Base-by-base conservation (phyloP, 2,113 vertebrate species). In the Coturnix japonica region DNA sequence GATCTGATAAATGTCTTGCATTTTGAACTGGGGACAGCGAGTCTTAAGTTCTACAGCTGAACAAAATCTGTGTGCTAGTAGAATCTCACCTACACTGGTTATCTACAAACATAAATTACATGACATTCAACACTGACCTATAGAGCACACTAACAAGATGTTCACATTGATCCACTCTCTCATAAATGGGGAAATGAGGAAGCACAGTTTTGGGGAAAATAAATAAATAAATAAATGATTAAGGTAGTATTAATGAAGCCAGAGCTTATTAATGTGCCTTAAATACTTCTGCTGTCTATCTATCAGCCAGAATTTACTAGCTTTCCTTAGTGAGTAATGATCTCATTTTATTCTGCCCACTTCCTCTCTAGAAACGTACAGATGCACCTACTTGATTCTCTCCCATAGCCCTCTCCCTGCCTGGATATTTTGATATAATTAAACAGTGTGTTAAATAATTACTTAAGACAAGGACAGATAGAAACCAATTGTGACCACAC, bases 1-100 rank as follows among this genome's bases (percentile, higher is more conserved):
- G 21, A 51, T 18, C 19, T 21, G 30, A 9, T 13, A 74, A 74
- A 14, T 47, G 4, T 56, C 18, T 7, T 46, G 0, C 1, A 0
- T 54, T 14, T 25, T 26, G 13, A 31, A 7, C 25, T 67, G 30
- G 15, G 5, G 4, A 46, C 9, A 3, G 5, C 9, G 25, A n/a
- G 16, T 4, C 37, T 85, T 26, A 12, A 5, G 26, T 28, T 46
- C 16, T 65, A 3, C 15, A n/a, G 17, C 10, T 56, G 46, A 90
- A 60, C 9, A 59, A n/a, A 85, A 73, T 23, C 28, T 6, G 10
- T 44, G 1, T 10, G 60, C 49, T 53, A 35, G n/a, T 65, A 64
- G 12, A 53, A 17, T 11, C 5, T 17, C 20, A 35, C 19, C n/a
- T 69, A 31, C 3, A 1, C 22, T 73, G 21, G 13, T 9, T 78